phyloP scores from a whole-genome alignment of 1,140 invertebrate genomes.

The Octopus sinensis region DNA sequence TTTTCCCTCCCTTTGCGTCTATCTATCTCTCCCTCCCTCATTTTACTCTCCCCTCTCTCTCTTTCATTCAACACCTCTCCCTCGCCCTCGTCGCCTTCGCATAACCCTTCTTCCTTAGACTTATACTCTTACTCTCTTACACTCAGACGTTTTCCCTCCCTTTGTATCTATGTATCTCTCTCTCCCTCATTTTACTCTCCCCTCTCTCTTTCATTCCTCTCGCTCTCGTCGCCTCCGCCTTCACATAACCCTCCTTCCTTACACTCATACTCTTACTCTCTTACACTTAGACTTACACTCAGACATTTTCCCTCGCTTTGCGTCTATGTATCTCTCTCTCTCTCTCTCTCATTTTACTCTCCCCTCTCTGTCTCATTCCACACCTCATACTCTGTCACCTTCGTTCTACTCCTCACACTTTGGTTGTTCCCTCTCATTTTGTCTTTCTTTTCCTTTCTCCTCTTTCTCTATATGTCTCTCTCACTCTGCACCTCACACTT shows the following conservation, averaged over 20 bases:
- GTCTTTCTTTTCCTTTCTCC: background rate
- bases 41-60: background rate
- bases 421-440: background rate
- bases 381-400: background rate
- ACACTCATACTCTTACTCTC: background rate
- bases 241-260: no score
- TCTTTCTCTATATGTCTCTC: background rate
- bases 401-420: background rate
- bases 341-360: background rate
- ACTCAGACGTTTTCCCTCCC: background rate
- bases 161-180: background rate
- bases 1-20: background rate
- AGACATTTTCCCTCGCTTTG: no score
- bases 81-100: background rate
- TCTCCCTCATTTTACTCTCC: background rate
- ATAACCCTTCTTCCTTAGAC: background rate
- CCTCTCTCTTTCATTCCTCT: background rate
- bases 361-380: background rate
- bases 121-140: background rate
- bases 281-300: background rate
- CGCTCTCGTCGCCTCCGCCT: background rate
- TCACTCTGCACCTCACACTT: background rate
- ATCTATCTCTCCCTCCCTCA: background rate
- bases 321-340: no score
- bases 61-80: background rate